Evolutionary conservation across 2,797 vertebrate species (phyloP).

Genomic region (Mormyrus hasselquistii): DNA sequence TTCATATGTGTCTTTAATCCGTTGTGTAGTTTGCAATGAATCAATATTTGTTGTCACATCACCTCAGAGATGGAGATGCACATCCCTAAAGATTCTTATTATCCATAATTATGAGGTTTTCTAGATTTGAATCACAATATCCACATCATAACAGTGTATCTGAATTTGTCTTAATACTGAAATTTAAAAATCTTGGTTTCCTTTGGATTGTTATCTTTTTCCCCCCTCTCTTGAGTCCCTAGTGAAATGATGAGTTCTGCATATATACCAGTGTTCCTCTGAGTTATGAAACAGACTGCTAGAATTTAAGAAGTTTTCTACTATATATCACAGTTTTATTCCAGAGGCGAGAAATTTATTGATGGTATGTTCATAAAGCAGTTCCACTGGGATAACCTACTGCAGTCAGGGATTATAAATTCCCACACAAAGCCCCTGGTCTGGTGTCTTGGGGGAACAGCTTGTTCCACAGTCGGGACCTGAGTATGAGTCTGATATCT

Average conservation of each 20-base stretch:
- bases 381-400: conserved; percentile 19
- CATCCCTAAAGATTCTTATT: not conserved
- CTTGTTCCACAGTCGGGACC: not conserved
- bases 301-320: conserved; percentile 29
- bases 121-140: not conserved
- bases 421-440: not conserved
- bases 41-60: not conserved
- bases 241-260: not conserved
- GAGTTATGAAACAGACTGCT: conserved; percentile 16
- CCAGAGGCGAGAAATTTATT: not conserved
- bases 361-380: conserved; percentile 15
- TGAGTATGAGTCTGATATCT: not conserved
- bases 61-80: not conserved
- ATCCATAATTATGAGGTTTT: not conserved
- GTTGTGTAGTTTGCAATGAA: not conserved
- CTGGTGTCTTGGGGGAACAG: not conserved
- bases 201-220: not conserved
- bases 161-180: not conserved
- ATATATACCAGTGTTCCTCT: conserved; percentile 11
- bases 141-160: not conserved
- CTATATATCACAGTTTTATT: conserved; percentile 7
- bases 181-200: not conserved
- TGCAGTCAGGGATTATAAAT: conserved; percentile 16
- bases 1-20: not conserved
- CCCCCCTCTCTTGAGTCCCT: not conserved